phyloP scores from a whole-genome alignment of 2,888 invertebrate species.

The Doris montereyensis region DNA sequence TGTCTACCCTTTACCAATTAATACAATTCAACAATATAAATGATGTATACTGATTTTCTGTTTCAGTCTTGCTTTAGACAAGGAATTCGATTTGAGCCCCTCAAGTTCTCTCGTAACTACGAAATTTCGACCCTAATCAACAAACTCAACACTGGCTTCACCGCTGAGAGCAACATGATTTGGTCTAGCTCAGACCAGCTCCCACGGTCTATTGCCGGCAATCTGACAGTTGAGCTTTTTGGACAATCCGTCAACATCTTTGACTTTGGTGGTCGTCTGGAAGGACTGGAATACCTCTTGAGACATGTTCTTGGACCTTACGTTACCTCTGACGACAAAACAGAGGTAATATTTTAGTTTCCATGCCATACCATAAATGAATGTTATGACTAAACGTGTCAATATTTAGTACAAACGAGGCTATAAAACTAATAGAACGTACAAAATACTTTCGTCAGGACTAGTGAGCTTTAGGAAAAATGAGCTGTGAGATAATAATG shows the following conservation, averaged over 20 bases:
- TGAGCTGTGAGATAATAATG: too few species aligned
- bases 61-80: constrained; percentile 78
- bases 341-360: too few species aligned
- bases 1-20: too few species aligned
- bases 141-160: constrained; percentile 80
- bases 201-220: constrained; percentile 70
- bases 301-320: constrained; percentile 84
- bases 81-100: constrained; percentile 87
- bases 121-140: constrained; percentile 86
- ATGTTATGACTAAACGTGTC: too few species aligned
- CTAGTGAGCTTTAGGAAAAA: too few species aligned
- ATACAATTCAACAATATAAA: too few species aligned
- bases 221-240: constrained; percentile 71
- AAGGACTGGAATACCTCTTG: constrained; percentile 89
- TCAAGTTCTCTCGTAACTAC: constrained; percentile 91
- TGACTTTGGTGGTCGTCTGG: constrained; percentile 85
- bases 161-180: constrained; percentile 68
- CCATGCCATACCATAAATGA: too few species aligned
- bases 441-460: too few species aligned
- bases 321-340: too few species aligned
- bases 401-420: too few species aligned
- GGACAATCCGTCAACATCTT: constrained; percentile 91
- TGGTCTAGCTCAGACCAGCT: constrained; percentile 70
- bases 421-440: too few species aligned
- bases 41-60: too few species aligned